Evolutionary conservation across 64 coral and sea anemone genomes (phyloP).

Genomic region (Stichodactyla mertensii): DNA sequence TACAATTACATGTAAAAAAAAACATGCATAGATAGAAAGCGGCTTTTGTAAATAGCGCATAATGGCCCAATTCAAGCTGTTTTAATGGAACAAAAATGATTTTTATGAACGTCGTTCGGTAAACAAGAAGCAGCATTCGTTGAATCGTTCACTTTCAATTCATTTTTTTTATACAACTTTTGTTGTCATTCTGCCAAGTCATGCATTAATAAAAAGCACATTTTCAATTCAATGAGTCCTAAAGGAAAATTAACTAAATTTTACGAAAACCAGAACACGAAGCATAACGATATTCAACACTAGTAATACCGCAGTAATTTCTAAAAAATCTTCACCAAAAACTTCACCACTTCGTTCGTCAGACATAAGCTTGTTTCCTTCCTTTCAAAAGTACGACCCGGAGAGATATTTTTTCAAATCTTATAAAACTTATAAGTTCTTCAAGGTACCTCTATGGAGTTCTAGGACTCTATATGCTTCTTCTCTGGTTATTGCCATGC

Average conservation of each 20-base stretch:
- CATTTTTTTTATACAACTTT: neutral
- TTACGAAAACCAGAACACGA: neutral
- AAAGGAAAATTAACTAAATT: neutral
- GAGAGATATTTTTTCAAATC: neutral
- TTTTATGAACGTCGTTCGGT: neutral
- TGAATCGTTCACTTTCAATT: neutral
- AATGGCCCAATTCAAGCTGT: neutral
- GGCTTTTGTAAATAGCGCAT: neutral
- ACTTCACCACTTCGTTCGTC: neutral
- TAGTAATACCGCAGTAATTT: neutral
- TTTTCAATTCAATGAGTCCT: neutral
- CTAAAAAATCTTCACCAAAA: neutral
- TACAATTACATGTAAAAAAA: neutral
- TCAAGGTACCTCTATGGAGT: constrained; percentile 58
- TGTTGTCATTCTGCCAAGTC: neutral
- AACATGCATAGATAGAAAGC: neutral
- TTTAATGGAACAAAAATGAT: neutral
- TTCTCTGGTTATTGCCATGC: constrained; percentile 78
- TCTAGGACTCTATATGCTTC: constrained; percentile 80
- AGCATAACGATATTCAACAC: neutral
- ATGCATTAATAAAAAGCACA: neutral
- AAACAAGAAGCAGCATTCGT: neutral
- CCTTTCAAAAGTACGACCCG: neutral
- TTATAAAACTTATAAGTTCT: neutral
- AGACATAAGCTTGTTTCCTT: neutral